phyloP scores from a whole-genome alignment of 2,888 invertebrate genomes.

The Germaria angustata region DNA sequence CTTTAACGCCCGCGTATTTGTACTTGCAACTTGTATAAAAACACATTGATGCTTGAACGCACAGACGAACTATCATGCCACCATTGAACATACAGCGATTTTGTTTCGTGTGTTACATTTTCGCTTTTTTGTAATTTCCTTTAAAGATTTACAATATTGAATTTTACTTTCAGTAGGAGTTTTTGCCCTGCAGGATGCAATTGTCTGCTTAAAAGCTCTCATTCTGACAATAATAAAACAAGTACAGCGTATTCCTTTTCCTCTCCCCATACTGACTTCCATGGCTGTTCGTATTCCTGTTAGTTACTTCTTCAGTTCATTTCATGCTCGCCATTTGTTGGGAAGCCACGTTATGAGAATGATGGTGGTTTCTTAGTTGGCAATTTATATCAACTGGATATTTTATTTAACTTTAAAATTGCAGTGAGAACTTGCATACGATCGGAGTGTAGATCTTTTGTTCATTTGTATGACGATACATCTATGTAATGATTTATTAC shows the following conservation, averaged over 20 bases:
- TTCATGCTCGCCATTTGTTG: constrained; percentile 24
- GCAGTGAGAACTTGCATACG: constrained; percentile 18
- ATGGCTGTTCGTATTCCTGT: constrained; percentile 5
- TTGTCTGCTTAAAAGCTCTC: constrained; percentile 75
- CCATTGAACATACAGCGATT: background rate
- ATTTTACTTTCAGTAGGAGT: constrained; percentile 69
- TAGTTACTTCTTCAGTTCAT: constrained; percentile 39
- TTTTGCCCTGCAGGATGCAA: constrained; percentile 77
- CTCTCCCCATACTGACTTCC: background rate
- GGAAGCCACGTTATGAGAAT: constrained; percentile 11
- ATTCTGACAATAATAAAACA: constrained; percentile 65
- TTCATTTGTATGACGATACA: constrained; percentile 58
- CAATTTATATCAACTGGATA: constrained; percentile 6
- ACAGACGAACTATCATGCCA: background rate
- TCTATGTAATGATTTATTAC: constrained; percentile 64
- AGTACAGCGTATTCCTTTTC: constrained; percentile 48
- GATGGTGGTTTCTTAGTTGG: constrained; percentile 13
- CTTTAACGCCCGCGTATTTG: constrained; percentile 66
- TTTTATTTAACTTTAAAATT: constrained; percentile 22
- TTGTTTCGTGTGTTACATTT: background rate
- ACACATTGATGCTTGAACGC: background rate
- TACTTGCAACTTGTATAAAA: constrained; percentile 25
- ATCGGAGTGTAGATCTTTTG: constrained; percentile 12
- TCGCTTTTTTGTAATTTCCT: background rate
- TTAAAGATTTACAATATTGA: constrained; percentile 56